These are phyloP conservation scores for Palythoa heliodiscus DNA, from an alignment of 92 coral and sea anemone species.

Conservation along the genomic window DNA sequence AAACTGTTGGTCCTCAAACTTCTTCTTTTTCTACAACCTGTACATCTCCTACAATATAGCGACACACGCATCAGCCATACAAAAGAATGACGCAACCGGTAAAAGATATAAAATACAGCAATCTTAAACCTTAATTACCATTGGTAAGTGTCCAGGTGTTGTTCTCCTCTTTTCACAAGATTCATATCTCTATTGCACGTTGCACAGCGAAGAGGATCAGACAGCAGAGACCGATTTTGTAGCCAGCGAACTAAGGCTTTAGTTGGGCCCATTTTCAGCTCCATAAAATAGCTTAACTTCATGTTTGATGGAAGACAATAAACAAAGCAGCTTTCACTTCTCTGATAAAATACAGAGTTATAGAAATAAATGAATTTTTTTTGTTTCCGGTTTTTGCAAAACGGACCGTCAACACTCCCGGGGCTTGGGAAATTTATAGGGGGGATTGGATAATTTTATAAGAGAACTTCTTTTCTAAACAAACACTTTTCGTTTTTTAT, in stretches of 20 bases:
- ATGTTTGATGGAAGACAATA: neutral
- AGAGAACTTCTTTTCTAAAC: too few relatives aligned
- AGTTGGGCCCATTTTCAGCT: slow-evolving; percentile 24
- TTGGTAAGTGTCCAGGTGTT: slow-evolving; percentile 46
- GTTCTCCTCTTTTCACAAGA: slow-evolving; percentile 8
- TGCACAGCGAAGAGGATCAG: slow-evolving; percentile 56
- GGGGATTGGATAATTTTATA: too few relatives aligned
- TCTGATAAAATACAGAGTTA: neutral
- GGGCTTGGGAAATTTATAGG: too few relatives aligned
- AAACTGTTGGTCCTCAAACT: slow-evolving; percentile 45
- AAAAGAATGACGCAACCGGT: too few relatives aligned
- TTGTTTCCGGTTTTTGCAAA: too few relatives aligned
- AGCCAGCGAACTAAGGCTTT: slow-evolving; percentile 41
- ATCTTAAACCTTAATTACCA: slow-evolving; percentile 46
- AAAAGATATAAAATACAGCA: too few relatives aligned
- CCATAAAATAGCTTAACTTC: neutral
- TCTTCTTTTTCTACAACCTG: slow-evolving; percentile 38
- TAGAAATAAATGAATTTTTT: too few relatives aligned
- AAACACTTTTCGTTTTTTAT: too few relatives aligned
- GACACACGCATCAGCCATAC: too few relatives aligned
- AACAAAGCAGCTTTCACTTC: neutral
- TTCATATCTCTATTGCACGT: slow-evolving; percentile 36
- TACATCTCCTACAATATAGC: slow-evolving; percentile 42
- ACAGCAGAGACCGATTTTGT: slow-evolving; percentile 31
- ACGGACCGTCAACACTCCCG: too few relatives aligned